Conservation (phyloP, 2,113 vertebrate species). For the Pandion haliaetus region DNA sequence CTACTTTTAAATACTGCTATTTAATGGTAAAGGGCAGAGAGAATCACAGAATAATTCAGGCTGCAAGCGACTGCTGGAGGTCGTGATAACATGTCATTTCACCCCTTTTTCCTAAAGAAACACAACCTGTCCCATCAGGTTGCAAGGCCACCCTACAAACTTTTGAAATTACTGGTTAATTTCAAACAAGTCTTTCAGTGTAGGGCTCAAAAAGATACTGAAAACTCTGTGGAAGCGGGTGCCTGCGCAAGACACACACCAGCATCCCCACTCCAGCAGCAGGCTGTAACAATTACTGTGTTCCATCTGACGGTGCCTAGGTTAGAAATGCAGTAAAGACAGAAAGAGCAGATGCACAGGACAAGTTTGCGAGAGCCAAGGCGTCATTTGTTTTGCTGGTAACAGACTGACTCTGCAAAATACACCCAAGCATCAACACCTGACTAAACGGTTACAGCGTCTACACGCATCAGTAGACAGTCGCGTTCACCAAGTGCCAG, state of each 20-base stretch:
- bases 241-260: not conserved
- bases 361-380: not conserved
- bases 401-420: not conserved
- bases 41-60: not conserved
- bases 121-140: fast-evolving
- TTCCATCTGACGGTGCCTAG: fast-evolving
- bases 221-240: fast-evolving
- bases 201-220: not conserved
- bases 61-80: not conserved
- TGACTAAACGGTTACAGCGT: not conserved
- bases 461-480: fast-evolving
- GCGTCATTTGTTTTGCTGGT: not conserved
- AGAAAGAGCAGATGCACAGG: not conserved
- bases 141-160: not conserved
- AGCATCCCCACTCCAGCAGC: too few species aligned
- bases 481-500: fast-evolving
- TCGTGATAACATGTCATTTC: fast-evolving
- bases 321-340: not conserved
- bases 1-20: not conserved
- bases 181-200: not conserved
- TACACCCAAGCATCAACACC: not conserved
- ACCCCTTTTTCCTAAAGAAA: not conserved
- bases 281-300: not conserved
- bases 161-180: not conserved
- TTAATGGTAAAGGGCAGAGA: not conserved